Percentiles rank a stretch among this genome's conserved stretches.
Evolutionary conservation across 64 coral and sea anemone species (phyloP).

Genomic region (Catalaphyllia jardinei): DNA sequence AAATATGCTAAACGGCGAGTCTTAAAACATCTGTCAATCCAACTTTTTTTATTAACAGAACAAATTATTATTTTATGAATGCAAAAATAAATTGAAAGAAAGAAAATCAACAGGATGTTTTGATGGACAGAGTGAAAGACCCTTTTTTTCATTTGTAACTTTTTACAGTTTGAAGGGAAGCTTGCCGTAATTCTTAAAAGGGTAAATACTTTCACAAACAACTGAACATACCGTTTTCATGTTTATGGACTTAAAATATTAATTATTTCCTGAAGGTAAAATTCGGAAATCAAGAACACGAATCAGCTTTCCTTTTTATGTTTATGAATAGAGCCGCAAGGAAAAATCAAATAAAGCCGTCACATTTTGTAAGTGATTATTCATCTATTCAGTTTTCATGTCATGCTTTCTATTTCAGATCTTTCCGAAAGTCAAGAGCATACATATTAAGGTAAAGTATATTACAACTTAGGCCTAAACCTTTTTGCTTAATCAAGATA

Average conservation of each 20-base stretch:
- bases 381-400: no score
- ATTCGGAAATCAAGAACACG: background rate
- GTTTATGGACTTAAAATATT: background rate
- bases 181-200: background rate
- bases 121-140: background rate
- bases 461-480: no score
- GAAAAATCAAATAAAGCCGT: no score
- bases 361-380: no score
- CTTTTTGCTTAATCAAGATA: no score
- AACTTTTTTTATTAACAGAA: background rate
- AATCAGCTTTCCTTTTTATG: background rate
- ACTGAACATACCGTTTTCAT: background rate
- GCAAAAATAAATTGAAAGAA: background rate
- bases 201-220: background rate
- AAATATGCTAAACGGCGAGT: constrained; percentile 6
- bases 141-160: background rate
- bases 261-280: background rate
- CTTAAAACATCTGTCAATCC: background rate
- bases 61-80: background rate
- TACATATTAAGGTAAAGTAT: no score
- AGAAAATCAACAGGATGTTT: background rate
- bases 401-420: no score
- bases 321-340: background rate
- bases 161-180: background rate
- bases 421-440: no score